Conservation (phyloP, 1,140 invertebrate genomes). For the Hylyphantes graminicola region DNA sequence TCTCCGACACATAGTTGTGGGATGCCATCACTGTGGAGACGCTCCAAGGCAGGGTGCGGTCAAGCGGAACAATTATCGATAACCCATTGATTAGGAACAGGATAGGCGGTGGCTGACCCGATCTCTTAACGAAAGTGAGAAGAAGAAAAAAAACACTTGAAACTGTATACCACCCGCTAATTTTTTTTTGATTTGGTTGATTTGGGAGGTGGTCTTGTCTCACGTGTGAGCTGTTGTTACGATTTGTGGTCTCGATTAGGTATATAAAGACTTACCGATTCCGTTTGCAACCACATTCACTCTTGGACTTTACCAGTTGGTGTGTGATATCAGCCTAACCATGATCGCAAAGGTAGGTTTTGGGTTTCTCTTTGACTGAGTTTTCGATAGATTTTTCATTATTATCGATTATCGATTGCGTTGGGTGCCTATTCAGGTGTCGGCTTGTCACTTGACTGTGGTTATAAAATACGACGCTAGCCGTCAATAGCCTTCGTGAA, state of each 20-base stretch:
- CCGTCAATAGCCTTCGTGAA: no score
- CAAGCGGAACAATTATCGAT: slow-evolving; percentile 51
- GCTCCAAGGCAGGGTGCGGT: slow-evolving; percentile 35
- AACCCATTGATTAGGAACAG: slow-evolving; percentile 49
- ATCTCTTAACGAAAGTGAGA: background rate
- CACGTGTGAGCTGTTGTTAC: slow-evolving; percentile 20
- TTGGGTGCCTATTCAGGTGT: no score
- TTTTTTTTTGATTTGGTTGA: slow-evolving; percentile 34
- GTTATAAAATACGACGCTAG: no score
- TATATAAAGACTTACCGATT: slow-evolving; percentile 30
- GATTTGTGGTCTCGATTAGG: slow-evolving; percentile 18
- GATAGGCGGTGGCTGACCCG: slow-evolving; percentile 46
- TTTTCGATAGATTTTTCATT: no score
- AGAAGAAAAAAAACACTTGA: slow-evolving; percentile 13
- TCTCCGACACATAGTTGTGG: no score
- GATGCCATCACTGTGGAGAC: no score
- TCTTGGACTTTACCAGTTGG: slow-evolving; percentile 7
- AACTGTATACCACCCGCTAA: slow-evolving; percentile 38
- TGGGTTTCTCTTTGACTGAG: background rate
- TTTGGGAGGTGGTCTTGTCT: slow-evolving; percentile 42
- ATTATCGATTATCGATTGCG: no score
- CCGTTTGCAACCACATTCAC: slow-evolving; percentile 21
- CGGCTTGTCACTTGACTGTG: no score
- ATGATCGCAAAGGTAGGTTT: slow-evolving; percentile 45
- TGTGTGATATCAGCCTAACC: slow-evolving; percentile 27